Base-by-base conservation (phyloP, 1,140 invertebrate species). In the Anagrus nilaparvatae region DNA sequence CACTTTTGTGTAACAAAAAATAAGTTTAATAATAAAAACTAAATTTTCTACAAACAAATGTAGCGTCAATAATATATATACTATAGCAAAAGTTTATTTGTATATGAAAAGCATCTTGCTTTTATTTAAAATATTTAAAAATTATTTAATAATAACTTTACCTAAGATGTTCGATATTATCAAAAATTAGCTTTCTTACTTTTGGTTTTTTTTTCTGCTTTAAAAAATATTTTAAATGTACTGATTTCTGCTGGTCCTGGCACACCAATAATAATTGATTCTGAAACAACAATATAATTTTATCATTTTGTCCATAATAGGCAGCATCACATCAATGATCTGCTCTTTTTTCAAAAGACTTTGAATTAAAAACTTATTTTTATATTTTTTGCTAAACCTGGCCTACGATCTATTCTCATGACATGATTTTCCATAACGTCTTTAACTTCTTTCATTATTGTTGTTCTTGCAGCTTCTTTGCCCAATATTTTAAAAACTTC, bases 301-400 rank as follows among this genome's bases (percentile, higher is more conserved):
- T 75, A 72, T 99, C 96, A 43, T 79, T 82, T 68, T 99, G 94
- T 3, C 94, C 94, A 70, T 95, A 95, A 67, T 95, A 99, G 2
- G 96, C 92, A 4, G 97, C 96, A 71, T 99, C 96, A 67, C 96
- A 99, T 41, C 99, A 68, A 71, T 99, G 96, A 69, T 99, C 96
- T 1, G 93, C 85, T 7, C 96, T 99, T 71, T 95, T 96, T 66
- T 99, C 97, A 75, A 99, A 99, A 85, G 94, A 99, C 31, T 96
- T 96, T 54, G 99, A 75, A 78, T 98, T 97, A 10, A 99, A 78
- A 6, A 98, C 92, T 51, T 90, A 96, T 62, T 99, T 94, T 62
- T 98, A 97, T 92, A 99, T 98, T 69, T 97, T 93, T 8, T 90
- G 89, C 52, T 98, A 71, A 3, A 95, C 95, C 67, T 93, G 86